These are phyloP conservation scores for Nannoperca obscura DNA, from an alignment of 2,797 vertebrate species.

Conservation along the genomic window DNA sequence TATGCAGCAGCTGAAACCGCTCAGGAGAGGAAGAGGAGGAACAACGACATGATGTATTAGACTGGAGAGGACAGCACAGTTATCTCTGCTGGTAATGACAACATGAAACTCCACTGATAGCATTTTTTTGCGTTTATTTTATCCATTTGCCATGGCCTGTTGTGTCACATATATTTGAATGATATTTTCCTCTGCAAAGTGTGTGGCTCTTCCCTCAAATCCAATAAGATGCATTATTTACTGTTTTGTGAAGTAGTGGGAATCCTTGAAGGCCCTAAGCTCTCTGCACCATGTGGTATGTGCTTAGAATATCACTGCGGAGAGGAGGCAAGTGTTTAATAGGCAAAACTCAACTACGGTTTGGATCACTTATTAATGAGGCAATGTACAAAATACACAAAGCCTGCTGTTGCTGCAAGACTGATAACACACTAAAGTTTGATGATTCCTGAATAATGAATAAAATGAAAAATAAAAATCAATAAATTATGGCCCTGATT, in stretches of 20 bases:
- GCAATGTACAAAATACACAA: conserved; percentile 38
- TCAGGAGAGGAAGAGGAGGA: conserved; percentile 37
- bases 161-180: conserved; percentile 43
- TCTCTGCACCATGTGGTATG: conserved; percentile 15
- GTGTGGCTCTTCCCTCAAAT: conserved; percentile 41
- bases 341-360: conserved; percentile 16
- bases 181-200: conserved; percentile 33
- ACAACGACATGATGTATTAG: conserved; percentile 31
- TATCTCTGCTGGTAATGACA: conserved; percentile 54
- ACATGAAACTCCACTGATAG: conserved; percentile 35
- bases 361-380: conserved; percentile 49
- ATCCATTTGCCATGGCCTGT: conserved; percentile 21
- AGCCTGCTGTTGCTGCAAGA: conserved; percentile 10
- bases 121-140: conserved; percentile 35
- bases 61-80: conserved; percentile 33
- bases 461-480: conserved; percentile 26
- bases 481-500: conserved; percentile 46
- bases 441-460: conserved; percentile 39
- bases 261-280: conserved; percentile 41
- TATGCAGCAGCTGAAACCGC: conserved; percentile 60
- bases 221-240: conserved; percentile 64
- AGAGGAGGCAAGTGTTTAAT: conserved; percentile 30
- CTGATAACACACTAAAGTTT: neutral
- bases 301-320: conserved; percentile 40
- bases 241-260: conserved; percentile 34